Percentiles rank a stretch among this genome's conserved stretches.
These are phyloP conservation scores for Nansenia antarctica DNA, from an alignment of 2,113 vertebrate species.

Conservation along the genomic window DNA sequence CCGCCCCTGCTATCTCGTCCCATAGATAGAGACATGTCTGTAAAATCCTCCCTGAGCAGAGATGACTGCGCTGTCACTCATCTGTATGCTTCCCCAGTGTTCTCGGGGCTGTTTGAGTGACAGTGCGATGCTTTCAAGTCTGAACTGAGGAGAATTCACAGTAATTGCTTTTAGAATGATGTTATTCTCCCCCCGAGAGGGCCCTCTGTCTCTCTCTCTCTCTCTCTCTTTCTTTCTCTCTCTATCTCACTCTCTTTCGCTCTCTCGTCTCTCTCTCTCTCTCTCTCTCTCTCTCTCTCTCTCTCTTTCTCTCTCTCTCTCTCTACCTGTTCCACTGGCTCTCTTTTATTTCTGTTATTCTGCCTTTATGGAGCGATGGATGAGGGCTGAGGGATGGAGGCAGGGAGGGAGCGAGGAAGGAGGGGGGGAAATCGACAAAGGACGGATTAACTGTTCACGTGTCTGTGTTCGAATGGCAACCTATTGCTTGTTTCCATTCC, in stretches of 20 bases:
- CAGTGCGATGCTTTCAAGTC: constrained; percentile 74
- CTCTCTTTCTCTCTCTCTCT: constrained; percentile 9
- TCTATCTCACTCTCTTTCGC: constrained; percentile 12
- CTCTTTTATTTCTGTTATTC: not conserved
- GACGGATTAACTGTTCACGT: not conserved
- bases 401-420: too few species aligned
- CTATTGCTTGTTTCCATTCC: not conserved
- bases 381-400: not conserved
- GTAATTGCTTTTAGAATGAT: constrained; percentile 79
- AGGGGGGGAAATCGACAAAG: not conserved
- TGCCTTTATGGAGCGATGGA: not conserved
- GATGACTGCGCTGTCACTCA: constrained; percentile 71
- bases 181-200: constrained; percentile 58
- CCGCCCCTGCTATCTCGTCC: constrained; percentile 59
- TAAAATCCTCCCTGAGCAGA: constrained; percentile 71
- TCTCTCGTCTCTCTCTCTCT: constrained; percentile 5
- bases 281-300: constrained; percentile 1
- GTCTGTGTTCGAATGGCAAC: not conserved
- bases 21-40: constrained; percentile 67
- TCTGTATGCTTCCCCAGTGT: not conserved
- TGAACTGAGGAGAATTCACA: constrained; percentile 80
- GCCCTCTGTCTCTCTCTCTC: constrained; percentile 9
- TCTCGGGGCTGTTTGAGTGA: constrained; percentile 42
- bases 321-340: not conserved
- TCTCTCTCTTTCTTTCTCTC: constrained; percentile 24